Base-by-base conservation (phyloP, 2,113 vertebrate species). In the Cyphomyrus plagiostoma region DNA sequence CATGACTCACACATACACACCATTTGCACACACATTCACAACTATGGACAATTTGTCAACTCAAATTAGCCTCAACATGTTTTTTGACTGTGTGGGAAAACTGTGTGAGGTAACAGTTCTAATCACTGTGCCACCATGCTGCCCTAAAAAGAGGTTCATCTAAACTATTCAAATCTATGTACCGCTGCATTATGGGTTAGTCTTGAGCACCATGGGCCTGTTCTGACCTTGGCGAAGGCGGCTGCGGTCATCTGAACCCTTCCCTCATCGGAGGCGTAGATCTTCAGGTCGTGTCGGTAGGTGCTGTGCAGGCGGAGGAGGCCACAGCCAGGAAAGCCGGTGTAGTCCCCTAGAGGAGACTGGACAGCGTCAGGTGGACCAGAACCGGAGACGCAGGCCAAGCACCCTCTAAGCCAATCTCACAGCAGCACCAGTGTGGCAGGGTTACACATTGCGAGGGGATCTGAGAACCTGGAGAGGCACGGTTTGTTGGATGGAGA, bases 181-280 rank as follows among this genome's bases (percentile, higher is more conserved):
- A 66, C 0, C n/a, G 3, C n/a, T 30, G 62, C n/a, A 70, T 70
- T 30, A 70, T 30, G 10, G 26, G 26, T 84, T 46, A 46, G 30
- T 19, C 19, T 53, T 9, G 26, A 21, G n/a, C 49, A 52, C 49
- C 21, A 1, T 1, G 30, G 23, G 7, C 21, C 35, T 4, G 86
- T 15, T 62, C 87, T 48, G 70, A 99, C 98, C 97, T 99, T 99
- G 13, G 98, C 98, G 92, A 99, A 99, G 66, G 98, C 98, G 11
- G 98, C 98, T 1, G 98, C 98, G 0, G 98, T 99, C 98, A 99
- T 99, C 95, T 99, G 98, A 80, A 99, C 98, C 5, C 98, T 95
- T 70, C 98, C 98, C 92, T 99, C 98, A 0, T 99, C 98, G 0
- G 98, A 99, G 86, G 98, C 98, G 0, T 99, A 99, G 94, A 99